A percentile compares a stretch with the other conserved stretches of the same genome.
Conservation (phyloP, 2,888 invertebrate species). For the Ctenicera cuprea region DNA sequence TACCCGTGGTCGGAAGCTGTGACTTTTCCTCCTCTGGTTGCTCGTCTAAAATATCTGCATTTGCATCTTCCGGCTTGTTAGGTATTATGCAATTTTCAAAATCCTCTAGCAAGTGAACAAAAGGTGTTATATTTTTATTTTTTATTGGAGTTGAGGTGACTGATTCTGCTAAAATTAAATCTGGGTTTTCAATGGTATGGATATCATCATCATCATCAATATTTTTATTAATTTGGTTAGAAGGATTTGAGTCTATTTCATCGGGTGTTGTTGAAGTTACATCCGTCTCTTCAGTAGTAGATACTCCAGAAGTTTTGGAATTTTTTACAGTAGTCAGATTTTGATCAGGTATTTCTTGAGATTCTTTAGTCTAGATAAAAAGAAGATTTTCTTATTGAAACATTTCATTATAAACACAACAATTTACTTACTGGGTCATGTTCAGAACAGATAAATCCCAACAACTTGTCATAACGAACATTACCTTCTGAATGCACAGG, state of each 20-base stretch:
- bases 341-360: constrained; percentile 42
- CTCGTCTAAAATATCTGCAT: constrained; percentile 1
- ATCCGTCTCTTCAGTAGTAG: constrained; percentile 55
- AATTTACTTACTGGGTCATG: constrained; percentile 60
- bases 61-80: background rate
- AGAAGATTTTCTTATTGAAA: background rate
- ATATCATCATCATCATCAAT: background rate
- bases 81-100: constrained; percentile 11
- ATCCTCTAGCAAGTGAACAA: constrained; percentile 17
- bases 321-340: constrained; percentile 30
- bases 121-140: constrained; percentile 18
- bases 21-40: background rate
- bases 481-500: constrained; percentile 69
- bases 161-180: constrained; percentile 27
- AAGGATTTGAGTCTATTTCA: constrained; percentile 34
- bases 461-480: constrained; percentile 65
- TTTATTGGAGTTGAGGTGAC: constrained; percentile 53
- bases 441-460: constrained; percentile 66
- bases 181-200: background rate
- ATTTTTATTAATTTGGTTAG: background rate
- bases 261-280: constrained; percentile 58
- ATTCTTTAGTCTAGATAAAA: constrained; percentile 54
- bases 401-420: too few relatives aligned
- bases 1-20: constrained; percentile 13
- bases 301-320: constrained; percentile 4